Conservation (phyloP, 2,888 invertebrate species). For the Tetrapedia diversipes region DNA sequence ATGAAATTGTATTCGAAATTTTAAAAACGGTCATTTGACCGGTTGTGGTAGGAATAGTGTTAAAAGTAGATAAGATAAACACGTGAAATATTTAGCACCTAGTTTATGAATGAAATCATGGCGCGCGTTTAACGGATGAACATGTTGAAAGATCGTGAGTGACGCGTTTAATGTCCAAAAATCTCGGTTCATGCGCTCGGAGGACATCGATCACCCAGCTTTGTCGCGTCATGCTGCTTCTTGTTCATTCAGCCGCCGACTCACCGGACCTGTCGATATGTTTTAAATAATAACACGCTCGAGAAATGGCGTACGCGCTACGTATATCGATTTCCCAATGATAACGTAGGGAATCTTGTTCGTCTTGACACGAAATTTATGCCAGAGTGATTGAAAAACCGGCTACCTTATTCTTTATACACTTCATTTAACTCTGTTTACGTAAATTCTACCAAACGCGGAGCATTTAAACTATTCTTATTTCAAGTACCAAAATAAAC, state of each 20-base stretch:
- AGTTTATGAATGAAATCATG: constrained; percentile 15
- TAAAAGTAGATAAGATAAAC: not conserved
- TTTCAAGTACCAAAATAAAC: no score
- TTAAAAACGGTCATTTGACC: no score
- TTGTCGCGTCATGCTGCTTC: constrained; percentile 76
- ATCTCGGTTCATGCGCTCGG: constrained; percentile 32
- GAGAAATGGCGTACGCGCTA: constrained; percentile 20
- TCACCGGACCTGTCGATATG: constrained; percentile 69
- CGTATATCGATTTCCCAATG: constrained; percentile 22
- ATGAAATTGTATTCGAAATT: no score
- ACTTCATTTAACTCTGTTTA: no score
- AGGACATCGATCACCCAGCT: constrained; percentile 76
- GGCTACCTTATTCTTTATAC: no score
- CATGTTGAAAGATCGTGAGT: constrained; percentile 44
- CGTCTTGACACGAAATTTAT: not conserved
- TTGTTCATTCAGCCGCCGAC: constrained; percentile 72
- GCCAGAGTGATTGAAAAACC: not conserved
- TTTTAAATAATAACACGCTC: constrained; percentile 66
- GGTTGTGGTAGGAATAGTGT: no score
- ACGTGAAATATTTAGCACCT: not conserved
- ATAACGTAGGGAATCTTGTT: not conserved
- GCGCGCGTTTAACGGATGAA: constrained; percentile 15
- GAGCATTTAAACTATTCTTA: no score
- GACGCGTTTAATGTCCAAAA: constrained; percentile 41
- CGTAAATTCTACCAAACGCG: no score